Base-by-base conservation (phyloP, 2,797 vertebrate genomes). In the Decapterus maruadsi region DNA sequence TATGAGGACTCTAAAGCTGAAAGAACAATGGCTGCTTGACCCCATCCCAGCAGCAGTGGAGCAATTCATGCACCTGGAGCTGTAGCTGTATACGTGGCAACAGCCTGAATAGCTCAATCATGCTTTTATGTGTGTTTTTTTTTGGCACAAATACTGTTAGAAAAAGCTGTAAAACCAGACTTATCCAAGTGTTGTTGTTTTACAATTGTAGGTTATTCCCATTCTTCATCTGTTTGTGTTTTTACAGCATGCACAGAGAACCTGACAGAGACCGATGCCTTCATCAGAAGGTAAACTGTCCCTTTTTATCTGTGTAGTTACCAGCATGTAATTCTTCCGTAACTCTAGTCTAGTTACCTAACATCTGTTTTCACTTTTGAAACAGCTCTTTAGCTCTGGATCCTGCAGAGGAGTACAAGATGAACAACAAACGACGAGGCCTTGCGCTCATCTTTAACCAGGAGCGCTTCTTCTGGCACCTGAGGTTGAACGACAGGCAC, bases 371-470 rank as follows among this genome's bases (percentile, higher is more conserved):
- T 55, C 5, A 0, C 34, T 36, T 46, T 78, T 54, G 43, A 59
- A 75, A 9, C 58, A 94, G 92, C 59, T 84, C 80, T 14, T 59
- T 84, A 1, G 31, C 16, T n/a, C 36, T 96, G 50, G 96, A 99
- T 83, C 97, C 97, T 2, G 82, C 86, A 34, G 91, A 92, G 69
- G 94, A 96, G 85, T 99, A 99, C 92, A 96, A 92, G 82, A 99
- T 97, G 97, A 91, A 92, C 82, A 92, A 97, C 81, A 94, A 84
- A 67, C 94, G 87, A 50, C 93, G 98, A 89, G 98, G 98, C 53
- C 34, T 95, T 9, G 98, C 97, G 0, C 92, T 99, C 8, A 97
- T 99, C 83, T 99, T 99, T 86, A 99, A 99, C 86, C 97, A 99
- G 0, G 97, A 99, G 81, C 69, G 8, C 34, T 99, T 99, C 88